Evolutionary conservation across 2,888 invertebrate genomes (phyloP).

Genomic region (Carabus problematicus): DNA sequence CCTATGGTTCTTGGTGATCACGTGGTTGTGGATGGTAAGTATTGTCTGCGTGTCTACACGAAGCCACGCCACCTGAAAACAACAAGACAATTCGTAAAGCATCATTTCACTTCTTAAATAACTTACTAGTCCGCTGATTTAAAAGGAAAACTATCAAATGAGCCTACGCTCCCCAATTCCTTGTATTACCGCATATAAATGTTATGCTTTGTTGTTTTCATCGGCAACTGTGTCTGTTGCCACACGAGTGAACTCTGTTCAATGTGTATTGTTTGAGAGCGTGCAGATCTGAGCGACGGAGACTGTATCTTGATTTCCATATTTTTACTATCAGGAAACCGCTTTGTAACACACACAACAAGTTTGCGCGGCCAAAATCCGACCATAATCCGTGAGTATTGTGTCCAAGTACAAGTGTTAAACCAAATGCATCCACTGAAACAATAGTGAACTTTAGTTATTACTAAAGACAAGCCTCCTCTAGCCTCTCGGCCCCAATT

Average conservation of each 20-base stretch:
- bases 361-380: constrained; percentile 26
- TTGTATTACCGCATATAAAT: too few relatives aligned
- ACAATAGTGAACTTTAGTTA: constrained; percentile 32
- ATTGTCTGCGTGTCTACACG: constrained; percentile 91
- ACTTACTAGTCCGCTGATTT: too few relatives aligned
- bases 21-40: constrained; percentile 85
- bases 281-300: constrained; percentile 4
- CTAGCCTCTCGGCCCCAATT: not conserved
- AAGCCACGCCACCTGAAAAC: constrained; percentile 83
- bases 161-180: too few relatives aligned
- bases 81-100: constrained; percentile 4
- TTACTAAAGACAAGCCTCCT: too few relatives aligned
- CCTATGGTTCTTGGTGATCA: constrained; percentile 89
- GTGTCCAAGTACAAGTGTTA: constrained; percentile 33
- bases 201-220: too few relatives aligned
- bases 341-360: constrained; percentile 28
- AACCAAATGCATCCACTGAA: constrained; percentile 33
- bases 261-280: constrained; percentile 18
- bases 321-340: constrained; percentile 40
- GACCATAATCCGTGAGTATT: constrained; percentile 26
- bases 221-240: too few relatives aligned
- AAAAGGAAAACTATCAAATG: too few relatives aligned
- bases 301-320: constrained; percentile 37
- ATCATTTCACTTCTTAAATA: too few relatives aligned
- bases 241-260: not conserved